Base-by-base conservation (phyloP, 2,888 invertebrate genomes). In the Eristalis tenax region DNA sequence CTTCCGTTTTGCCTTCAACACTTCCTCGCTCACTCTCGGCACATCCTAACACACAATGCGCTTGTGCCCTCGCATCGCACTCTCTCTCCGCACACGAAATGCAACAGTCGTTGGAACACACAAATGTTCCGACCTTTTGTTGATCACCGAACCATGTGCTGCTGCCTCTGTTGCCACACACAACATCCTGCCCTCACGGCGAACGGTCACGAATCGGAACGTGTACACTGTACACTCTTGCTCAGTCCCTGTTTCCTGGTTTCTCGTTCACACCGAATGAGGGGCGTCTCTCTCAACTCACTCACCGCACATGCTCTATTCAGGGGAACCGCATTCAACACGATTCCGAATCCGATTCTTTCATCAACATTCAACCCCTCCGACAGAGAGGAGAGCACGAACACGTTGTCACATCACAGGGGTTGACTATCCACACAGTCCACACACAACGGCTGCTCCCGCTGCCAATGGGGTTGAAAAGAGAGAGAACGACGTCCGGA, bases 261-360 rank as follows among this genome's bases (percentile, higher is more conserved):
- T 79, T 64, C 78, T 6, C 11, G 35, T 65, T 68, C 43, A 28
- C 68, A 78, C 6, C 70, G 6, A 61, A 32, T n/a, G 8, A 78
- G 75, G 78, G 74, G 69, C 56, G 57, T 50, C 38, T 76, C 70
- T 40, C 38, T n/a, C 1, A 61, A 5, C 74, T 57, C 68, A 15
- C 89, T 89, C 89, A 88, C 84, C 80, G 89, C 89, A 89, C 89
- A 89, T 89, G 89, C 89, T 80, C 89, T 83, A 40, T 69, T 26
- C 23, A 15, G 43, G 50, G 35, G 61, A 81, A 59, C 63, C 74
- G 68, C 71, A 85, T 76, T 82, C 75, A 82, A 82, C 76, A 82
- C 74, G 65, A 74, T 82, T 86, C 66, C 74, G 65, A 74, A 78
- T 86, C 66, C 86, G 57, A 75, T 82, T 69, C 56, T 50, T 79